Base-by-base conservation (phyloP, 2,888 invertebrate species). In the Cosmopolites sordidus region DNA sequence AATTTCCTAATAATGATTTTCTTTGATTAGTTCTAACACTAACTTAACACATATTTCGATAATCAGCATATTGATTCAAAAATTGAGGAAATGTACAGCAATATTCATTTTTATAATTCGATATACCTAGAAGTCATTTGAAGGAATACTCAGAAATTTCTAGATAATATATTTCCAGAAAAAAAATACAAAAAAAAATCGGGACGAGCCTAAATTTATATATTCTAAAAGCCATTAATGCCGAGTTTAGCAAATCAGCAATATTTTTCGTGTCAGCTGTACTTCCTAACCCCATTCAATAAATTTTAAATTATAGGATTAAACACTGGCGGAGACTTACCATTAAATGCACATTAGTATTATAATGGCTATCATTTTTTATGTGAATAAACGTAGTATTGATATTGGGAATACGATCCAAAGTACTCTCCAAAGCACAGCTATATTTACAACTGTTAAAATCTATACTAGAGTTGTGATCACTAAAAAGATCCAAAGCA, bases 341-440 rank as follows among this genome's bases (percentile, higher is more conserved):
- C 65, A 76, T 75, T 11, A 82, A 62, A 55, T 76, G 71, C 1
- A 81, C 56, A 58, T 75, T 73, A 1, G 82, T 77, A 44, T 81
- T 78, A 16, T 78, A 66, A 51, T 76, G 74, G 0, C 74, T 74
- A 1, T 69, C 65, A 44, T 78, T 73, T 49, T 83, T 78, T 60
- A 71, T 74, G 63, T 84, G 84, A 18, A 76, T 77, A 0, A 83
- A 55, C 52, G 78, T 79, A 0, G 78, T 73, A 51, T 76, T 79
- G 11, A 83, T 67, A 49, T 80, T 80, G 22, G 80, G 79, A 37
- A 84, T 77, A 43, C 80, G 76, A 43, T 77, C 75, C 8, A 84
- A 71, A 1, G 83, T 81, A 63, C 84, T 85, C 30, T 76, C 73
- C 6, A 84, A 64, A 33, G 77, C 76, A 43, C 77, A 75, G 39